These are phyloP conservation scores for Anhinga rufa DNA, from an alignment of 2,113 vertebrate genomes.

Conservation along the genomic window DNA sequence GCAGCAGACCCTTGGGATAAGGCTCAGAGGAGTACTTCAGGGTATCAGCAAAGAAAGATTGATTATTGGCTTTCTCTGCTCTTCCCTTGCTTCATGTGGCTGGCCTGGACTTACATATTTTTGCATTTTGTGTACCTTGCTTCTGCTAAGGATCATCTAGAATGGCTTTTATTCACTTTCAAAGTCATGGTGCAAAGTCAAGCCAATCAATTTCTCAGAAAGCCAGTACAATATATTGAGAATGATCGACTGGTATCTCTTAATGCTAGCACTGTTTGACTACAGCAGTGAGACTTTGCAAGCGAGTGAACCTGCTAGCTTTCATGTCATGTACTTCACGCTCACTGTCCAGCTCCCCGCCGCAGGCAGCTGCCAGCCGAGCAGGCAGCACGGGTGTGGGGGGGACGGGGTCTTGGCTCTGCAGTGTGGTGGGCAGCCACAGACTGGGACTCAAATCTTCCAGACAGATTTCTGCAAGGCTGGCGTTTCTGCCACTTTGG, in stretches of 20 bases:
- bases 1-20: not conserved
- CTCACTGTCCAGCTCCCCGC: accelerated
- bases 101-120: not conserved
- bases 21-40: not conserved
- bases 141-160: not conserved
- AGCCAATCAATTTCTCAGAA: not conserved
- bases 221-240: not conserved
- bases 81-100: not conserved
- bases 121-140: not conserved
- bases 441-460: no score
- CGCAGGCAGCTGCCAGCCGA: not conserved
- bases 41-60: not conserved
- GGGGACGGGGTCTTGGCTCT: not conserved
- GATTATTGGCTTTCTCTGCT: not conserved
- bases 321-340: accelerated
- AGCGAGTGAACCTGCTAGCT: accelerated
- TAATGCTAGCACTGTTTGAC: not conserved
- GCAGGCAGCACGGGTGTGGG: not conserved
- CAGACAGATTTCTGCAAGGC: not conserved
- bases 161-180: not conserved
- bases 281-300: not conserved
- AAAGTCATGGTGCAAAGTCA: not conserved
- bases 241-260: not conserved
- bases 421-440: no score
- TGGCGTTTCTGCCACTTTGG: not conserved